A percentile compares a stretch with the other conserved stretches of the same genome.
Evolutionary conservation across 1,140 invertebrate species (phyloP).

Genomic region (Antheraea pernyi): DNA sequence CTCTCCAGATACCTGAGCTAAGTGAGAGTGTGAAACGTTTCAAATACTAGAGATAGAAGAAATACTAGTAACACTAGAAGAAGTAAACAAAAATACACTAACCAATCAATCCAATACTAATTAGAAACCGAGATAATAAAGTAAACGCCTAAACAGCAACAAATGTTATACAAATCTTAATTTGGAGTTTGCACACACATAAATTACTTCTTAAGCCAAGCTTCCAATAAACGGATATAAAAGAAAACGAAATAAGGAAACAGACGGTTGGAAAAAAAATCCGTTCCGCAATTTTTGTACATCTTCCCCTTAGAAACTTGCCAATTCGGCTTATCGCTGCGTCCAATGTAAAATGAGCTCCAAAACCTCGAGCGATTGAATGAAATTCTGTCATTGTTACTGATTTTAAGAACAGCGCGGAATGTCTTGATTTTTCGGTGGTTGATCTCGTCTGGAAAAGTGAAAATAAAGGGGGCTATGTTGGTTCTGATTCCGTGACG

Average conservation of each 20-base stretch:
- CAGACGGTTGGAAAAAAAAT: conserved; percentile 50
- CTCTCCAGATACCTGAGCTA: no score
- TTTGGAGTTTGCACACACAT: conserved; percentile 47
- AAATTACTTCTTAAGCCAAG: conserved; percentile 58
- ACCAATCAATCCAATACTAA: background rate
- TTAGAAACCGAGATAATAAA: conserved; percentile 5
- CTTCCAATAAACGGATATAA: conserved; percentile 61
- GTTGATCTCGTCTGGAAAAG: conserved; percentile 49
- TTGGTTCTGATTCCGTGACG: conserved; percentile 58
- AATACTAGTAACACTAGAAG: background rate
- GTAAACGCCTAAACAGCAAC: conserved; percentile 32
- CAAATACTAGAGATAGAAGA: background rate
- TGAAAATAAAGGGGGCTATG: conserved; percentile 60
- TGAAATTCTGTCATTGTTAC: background rate
- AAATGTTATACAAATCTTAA: conserved; percentile 37
- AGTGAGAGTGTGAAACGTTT: no score
- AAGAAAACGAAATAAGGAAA: conserved; percentile 64
- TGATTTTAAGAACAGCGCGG: conserved; percentile 1
- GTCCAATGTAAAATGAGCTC: conserved; percentile 37
- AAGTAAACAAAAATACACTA: background rate
- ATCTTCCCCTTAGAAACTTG: conserved; percentile 43
- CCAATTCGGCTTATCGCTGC: conserved; percentile 37
- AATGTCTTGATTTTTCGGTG: conserved; percentile 31
- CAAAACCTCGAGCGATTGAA: background rate
- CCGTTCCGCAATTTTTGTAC: conserved; percentile 53